These are phyloP conservation scores for Malthinus seriepunctatus DNA, from an alignment of 2,888 invertebrate species.

Conservation along the genomic window DNA sequence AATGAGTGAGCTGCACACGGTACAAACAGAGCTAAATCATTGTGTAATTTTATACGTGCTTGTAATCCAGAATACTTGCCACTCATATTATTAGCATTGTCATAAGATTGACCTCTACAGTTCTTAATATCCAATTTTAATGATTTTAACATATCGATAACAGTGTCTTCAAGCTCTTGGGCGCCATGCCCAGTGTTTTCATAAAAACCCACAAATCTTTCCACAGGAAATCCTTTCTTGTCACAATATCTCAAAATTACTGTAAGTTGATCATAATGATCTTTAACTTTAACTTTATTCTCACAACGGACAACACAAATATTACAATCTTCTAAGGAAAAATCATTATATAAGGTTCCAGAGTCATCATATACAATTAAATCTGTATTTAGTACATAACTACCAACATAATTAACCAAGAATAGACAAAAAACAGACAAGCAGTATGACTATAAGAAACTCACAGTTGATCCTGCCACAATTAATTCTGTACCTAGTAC, in stretches of 20 bases:
- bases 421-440: no score
- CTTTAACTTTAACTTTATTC: no score
- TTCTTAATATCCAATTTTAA: constrained; percentile 4
- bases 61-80: constrained; percentile 20
- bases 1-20: constrained; percentile 31
- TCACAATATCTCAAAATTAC: constrained; percentile 36
- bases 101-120: constrained; percentile 3
- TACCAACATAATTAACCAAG: no score
- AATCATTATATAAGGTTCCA: no score
- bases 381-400: no score
- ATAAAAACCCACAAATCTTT: neutral
- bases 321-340: no score
- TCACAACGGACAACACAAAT: no score
- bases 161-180: constrained; percentile 1
- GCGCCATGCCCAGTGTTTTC: constrained; percentile 6
- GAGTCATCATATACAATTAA: no score
- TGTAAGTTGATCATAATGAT: constrained; percentile 39
- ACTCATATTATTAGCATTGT: constrained; percentile 20
- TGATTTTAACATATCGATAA: neutral
- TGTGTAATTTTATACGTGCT: neutral
- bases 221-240: neutral
- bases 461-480: no score
- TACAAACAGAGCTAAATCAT: constrained; percentile 12
- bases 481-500: no score
- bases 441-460: no score